A percentile compares a stretch with the other conserved stretches of the same genome.
Evolutionary conservation across 2,888 invertebrate genomes (phyloP).

Genomic region (Parnassius smintheus): DNA sequence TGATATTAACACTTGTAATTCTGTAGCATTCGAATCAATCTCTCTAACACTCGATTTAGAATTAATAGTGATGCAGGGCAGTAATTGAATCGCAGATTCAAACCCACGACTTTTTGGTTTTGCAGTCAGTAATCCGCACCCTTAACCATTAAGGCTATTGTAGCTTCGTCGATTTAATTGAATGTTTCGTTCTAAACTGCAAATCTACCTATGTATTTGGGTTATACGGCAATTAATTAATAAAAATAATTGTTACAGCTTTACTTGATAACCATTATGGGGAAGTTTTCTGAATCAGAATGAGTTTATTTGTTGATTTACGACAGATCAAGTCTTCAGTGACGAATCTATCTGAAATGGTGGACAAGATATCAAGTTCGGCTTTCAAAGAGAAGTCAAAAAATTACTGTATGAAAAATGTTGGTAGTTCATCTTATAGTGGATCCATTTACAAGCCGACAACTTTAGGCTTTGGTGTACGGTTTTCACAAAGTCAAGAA

Average conservation of each 20-base stretch:
- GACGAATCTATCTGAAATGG: conserved; percentile 74
- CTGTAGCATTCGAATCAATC: too few relatives aligned
- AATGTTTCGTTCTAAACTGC: too few relatives aligned
- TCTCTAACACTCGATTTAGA: too few relatives aligned
- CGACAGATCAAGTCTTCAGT: conserved; percentile 75
- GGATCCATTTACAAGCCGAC: conserved; percentile 67
- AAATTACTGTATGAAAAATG: conserved; percentile 50
- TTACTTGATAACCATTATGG: too few relatives aligned
- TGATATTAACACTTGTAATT: too few relatives aligned
- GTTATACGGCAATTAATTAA: conserved; percentile 31
- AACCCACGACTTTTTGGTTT: too few relatives aligned
- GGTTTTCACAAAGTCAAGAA: conserved; percentile 73
- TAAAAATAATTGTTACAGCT: conserved; percentile 9
- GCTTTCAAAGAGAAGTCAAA: conserved; percentile 51
- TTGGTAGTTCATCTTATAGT: conserved; percentile 53
- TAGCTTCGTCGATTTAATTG: too few relatives aligned
- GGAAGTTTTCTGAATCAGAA: conserved; percentile 34
- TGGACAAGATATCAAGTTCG: conserved; percentile 68
- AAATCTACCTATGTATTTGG: neutral
- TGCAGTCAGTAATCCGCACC: too few relatives aligned
- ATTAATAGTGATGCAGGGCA: too few relatives aligned
- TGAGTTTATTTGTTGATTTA: conserved; percentile 77
- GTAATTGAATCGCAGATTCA: too few relatives aligned
- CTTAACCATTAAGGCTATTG: too few relatives aligned
- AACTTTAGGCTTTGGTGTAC: conserved; percentile 68